phyloP scores from a whole-genome alignment of 2,888 invertebrate species.

The Stenichneumon culpator region DNA sequence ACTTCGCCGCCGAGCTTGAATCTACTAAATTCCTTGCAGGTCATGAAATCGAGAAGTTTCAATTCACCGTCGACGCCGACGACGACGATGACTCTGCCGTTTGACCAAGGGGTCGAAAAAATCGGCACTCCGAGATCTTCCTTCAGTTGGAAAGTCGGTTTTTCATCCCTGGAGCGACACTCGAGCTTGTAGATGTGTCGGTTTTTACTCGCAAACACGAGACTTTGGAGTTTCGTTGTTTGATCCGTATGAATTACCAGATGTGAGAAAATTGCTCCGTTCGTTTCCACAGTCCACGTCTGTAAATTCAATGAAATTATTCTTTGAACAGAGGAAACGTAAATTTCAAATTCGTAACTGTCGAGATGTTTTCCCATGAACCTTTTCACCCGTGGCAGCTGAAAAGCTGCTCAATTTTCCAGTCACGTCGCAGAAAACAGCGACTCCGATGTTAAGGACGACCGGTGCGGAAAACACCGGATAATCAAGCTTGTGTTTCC shows the following conservation, averaged over 20 bases:
- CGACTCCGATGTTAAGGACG: constrained; percentile 86
- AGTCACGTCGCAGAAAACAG: constrained; percentile 85
- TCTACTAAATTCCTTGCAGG: constrained; percentile 85
- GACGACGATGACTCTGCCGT: constrained; percentile 85
- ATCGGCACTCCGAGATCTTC: constrained; percentile 87
- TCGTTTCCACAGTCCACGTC: constrained; percentile 88
- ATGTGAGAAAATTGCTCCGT: constrained; percentile 91
- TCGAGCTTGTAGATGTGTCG: constrained; percentile 88
- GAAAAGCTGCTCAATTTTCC: constrained; percentile 76
- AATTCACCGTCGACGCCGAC: constrained; percentile 89
- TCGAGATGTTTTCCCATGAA: constrained; percentile 45
- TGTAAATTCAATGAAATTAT: constrained; percentile 83
- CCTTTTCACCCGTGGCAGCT: constrained; percentile 71
- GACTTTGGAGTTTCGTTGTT: constrained; percentile 84
- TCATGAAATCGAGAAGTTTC: constrained; percentile 86
- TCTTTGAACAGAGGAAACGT: neutral
- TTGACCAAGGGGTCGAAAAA: constrained; percentile 89
- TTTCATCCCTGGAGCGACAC: constrained; percentile 78
- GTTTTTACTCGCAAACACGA: constrained; percentile 92
- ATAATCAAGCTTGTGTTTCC: constrained; percentile 87
- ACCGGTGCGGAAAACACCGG: constrained; percentile 90
- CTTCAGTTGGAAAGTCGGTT: constrained; percentile 87
- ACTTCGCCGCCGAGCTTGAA: constrained; percentile 88
- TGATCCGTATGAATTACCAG: constrained; percentile 85
- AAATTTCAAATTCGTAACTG: neutral